Evolutionary conservation across 2,888 invertebrate species (phyloP).

Genomic region (Alitta virens): DNA sequence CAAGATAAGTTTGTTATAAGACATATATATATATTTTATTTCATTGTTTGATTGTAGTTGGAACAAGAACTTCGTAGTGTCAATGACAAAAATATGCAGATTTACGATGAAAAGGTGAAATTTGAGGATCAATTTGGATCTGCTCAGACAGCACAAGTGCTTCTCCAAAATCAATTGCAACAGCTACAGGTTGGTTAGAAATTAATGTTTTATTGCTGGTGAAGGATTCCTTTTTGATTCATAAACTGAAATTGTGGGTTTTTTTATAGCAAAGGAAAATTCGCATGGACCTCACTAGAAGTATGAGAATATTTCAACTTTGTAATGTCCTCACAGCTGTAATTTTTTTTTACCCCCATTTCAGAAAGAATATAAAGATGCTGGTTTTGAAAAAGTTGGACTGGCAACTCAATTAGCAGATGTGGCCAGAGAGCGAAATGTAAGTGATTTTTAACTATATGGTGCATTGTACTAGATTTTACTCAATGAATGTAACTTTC

Average conservation of each 20-base stretch:
- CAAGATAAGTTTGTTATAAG: too few species aligned
- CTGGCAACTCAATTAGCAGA: conserved; percentile 44
- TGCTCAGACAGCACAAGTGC: conserved; percentile 42
- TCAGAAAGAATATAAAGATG: conserved; percentile 48
- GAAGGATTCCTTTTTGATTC: too few species aligned
- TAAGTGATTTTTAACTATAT: too few species aligned
- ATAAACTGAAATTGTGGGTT: too few species aligned
- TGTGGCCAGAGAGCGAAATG: conserved; percentile 33
- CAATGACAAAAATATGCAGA: conserved; percentile 32
- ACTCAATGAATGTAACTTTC: too few species aligned
- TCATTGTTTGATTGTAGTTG: conserved; percentile 21
- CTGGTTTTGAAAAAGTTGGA: conserved; percentile 42
- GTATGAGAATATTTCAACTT: too few species aligned
- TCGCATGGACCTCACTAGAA: too few species aligned
- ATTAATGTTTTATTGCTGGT: too few species aligned
- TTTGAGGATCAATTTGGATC: conserved; percentile 44
- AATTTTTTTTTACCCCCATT: conserved; percentile 16
- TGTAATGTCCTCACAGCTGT: too few species aligned
- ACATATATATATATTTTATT: too few species aligned
- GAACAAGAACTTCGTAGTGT: conserved; percentile 48
- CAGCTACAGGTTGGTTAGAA: conserved; percentile 35
- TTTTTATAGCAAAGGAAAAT: too few species aligned
- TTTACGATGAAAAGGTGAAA: conserved; percentile 43
- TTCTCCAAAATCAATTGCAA: conserved; percentile 46
- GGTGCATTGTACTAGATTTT: too few species aligned